Conservation (phyloP, 2,113 vertebrate species). For the Corythornis vintsioides region DNA sequence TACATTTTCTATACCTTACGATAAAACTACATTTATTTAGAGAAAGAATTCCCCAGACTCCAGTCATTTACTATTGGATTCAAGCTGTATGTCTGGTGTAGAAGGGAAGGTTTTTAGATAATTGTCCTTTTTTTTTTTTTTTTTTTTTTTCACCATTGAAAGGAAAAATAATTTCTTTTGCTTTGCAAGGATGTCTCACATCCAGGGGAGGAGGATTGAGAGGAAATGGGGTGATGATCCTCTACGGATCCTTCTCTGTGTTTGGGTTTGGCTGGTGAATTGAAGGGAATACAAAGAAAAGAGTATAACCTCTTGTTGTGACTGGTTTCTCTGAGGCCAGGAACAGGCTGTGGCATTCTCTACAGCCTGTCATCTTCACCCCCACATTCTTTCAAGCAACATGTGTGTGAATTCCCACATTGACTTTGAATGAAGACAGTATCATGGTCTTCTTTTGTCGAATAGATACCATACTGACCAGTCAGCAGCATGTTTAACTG, state of each 20-base stretch:
- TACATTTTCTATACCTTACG: neutral
- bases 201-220: neutral
- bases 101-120: neutral
- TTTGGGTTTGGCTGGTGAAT: neutral
- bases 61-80: neutral
- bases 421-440: no score
- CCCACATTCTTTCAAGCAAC: no score
- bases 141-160: neutral
- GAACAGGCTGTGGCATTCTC: no score
- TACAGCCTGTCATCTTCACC: no score
- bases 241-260: fast-evolving
- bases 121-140: neutral
- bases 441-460: no score
- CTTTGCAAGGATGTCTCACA: neutral
- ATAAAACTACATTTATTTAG: neutral
- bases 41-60: neutral
- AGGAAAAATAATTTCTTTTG: neutral
- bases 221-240: neutral
- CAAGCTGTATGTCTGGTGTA: neutral
- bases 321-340: no score
- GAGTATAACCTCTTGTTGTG: neutral
- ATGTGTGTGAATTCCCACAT: no score
- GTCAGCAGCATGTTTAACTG: no score
- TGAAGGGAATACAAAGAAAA: neutral
- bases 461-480: no score